These are phyloP conservation scores for Hucho hucho DNA, from an alignment of 2,113 vertebrate species.

Conservation along the genomic window DNA sequence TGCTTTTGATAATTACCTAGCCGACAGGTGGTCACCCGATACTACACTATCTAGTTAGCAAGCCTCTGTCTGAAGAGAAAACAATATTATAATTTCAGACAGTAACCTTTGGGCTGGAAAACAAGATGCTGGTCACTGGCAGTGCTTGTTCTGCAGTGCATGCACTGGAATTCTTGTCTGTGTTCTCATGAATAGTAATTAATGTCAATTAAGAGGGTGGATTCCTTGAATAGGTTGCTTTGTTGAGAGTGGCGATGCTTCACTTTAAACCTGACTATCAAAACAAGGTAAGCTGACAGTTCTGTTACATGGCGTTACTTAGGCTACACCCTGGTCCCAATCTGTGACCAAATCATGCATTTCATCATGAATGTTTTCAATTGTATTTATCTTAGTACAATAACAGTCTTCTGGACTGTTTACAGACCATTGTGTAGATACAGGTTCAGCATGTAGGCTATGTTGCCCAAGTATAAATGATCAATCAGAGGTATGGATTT, in stretches of 20 bases:
- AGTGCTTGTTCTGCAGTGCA: conserved; percentile 28
- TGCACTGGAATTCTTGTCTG: conserved; percentile 29
- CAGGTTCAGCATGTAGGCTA: neutral
- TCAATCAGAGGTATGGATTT: too few relatives aligned
- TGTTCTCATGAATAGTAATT: conserved; percentile 54
- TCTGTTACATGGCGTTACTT: conserved; percentile 50
- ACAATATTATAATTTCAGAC: conserved; percentile 53
- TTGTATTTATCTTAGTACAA: neutral
- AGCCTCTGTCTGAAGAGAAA: conserved; percentile 34
- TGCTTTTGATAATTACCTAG: conserved; percentile 53
- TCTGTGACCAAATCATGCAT: conserved; percentile 35
- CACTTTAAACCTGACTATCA: conserved; percentile 69
- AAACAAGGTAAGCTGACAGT: conserved; percentile 73
- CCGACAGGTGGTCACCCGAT: conserved; percentile 64
- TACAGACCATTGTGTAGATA: neutral
- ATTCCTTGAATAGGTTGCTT: conserved; percentile 51
- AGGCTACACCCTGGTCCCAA: neutral
- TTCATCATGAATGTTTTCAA: conserved; percentile 47
- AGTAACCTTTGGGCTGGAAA: conserved; percentile 56
- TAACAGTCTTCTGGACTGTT: neutral
- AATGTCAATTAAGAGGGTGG: conserved; percentile 53
- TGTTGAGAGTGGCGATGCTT: conserved; percentile 61
- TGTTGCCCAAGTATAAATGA: neutral
- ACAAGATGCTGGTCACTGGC: conserved; percentile 43
- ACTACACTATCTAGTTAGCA: conserved; percentile 47